These are phyloP conservation scores for Clitarchus hookeri DNA, from an alignment of 2,888 invertebrate genomes.

Conservation along the genomic window DNA sequence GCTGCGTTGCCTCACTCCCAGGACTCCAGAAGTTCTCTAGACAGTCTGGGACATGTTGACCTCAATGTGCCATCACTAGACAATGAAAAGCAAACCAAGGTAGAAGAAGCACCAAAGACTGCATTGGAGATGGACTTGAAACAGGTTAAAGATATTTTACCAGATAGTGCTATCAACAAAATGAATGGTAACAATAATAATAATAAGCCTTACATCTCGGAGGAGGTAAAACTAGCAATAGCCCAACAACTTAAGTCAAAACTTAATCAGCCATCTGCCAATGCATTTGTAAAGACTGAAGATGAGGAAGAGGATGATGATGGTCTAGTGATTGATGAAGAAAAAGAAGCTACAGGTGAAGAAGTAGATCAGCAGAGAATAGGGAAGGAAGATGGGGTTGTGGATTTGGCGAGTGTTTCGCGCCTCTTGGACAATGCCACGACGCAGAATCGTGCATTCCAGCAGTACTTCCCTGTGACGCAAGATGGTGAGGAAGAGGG, in stretches of 20 bases:
- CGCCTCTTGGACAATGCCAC: constrained; percentile 76
- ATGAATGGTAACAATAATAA: constrained; percentile 37
- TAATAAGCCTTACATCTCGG: constrained; percentile 56
- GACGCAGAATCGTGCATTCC: constrained; percentile 63
- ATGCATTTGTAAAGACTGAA: constrained; percentile 58
- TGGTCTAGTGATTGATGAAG: constrained; percentile 70
- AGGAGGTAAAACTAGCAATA: constrained; percentile 76
- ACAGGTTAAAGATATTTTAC: constrained; percentile 41
- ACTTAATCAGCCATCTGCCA: constrained; percentile 44
- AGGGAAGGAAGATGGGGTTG: constrained; percentile 48
- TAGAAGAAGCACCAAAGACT: constrained; percentile 39
- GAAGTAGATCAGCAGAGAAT: constrained; percentile 48
- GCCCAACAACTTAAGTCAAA: constrained; percentile 72
- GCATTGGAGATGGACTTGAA: constrained; percentile 33
- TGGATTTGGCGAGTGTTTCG: constrained; percentile 78
- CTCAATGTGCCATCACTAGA: not conserved
- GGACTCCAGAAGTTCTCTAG: constrained; percentile 11
- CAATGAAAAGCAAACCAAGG: not conserved
- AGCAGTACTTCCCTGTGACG: constrained; percentile 63
- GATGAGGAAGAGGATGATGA: constrained; percentile 64
- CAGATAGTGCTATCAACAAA: constrained; percentile 32
- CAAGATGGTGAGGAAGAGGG: constrained; percentile 49
- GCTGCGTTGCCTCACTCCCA: not conserved
- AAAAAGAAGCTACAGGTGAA: constrained; percentile 53
- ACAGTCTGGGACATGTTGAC: not conserved